Base-by-base conservation (phyloP, 2,113 vertebrate genomes). In the Gallinago jamesoni region DNA sequence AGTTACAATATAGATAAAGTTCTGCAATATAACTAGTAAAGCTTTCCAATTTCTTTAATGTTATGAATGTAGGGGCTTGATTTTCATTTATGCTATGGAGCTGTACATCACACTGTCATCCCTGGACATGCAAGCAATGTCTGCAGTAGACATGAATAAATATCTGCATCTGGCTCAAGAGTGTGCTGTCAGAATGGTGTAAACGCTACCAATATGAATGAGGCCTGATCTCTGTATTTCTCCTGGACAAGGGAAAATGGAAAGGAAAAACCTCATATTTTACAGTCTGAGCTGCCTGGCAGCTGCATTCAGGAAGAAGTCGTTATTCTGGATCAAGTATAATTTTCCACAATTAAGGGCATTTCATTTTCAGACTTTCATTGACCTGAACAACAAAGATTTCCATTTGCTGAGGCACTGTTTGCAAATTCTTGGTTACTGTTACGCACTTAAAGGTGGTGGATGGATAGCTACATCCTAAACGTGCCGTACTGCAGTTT, bases 401-500 rank as follows among this genome's bases (percentile, higher is more conserved):
- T 88, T 90, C 41, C 15, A 18, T 80, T 90, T 88, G 30, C 23
- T 55, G 55, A 50, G 33, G 22, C 60, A 30, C 47, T 33, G 41
- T 80, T 78, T 72, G 60, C 39, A 82, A 56, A 56, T 64, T 87
- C 66, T 68, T 84, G 43, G 39, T 93, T 64, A 17, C 47, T 90
- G 6, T 25, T 66, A 6, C 0, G 4, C 22, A 16, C 35, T 57
- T 48, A 9, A n/a, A 64, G 43, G 35, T 84, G 76, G 19, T 72
- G 13, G 35, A 64, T 62, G 74, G 35, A 15, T 39, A 48, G 27
- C 72, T 23, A 25, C 52, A 39, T 93, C 47, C 60, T 64, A 84
- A 21, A 77, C 68, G n/a, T 0, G 0, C 9, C 4, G 2, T 60
- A 14, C 43, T 62, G 39, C 9, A 8, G 63, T 9, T 43, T 67